phyloP scores from a whole-genome alignment of 2,113 vertebrate species.

The Herpetotheres cachinnans region DNA sequence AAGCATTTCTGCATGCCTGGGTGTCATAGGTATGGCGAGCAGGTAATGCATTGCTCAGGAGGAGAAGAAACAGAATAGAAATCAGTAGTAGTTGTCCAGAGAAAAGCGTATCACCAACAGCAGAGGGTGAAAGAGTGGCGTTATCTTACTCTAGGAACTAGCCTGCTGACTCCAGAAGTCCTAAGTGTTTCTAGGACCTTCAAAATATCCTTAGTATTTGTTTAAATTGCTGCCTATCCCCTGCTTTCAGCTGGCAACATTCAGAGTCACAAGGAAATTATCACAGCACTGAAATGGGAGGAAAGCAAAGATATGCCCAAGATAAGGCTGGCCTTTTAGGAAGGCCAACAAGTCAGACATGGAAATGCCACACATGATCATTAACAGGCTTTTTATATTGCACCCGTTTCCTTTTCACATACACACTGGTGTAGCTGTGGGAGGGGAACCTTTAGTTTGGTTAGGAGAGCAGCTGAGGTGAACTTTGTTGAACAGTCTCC shows the following conservation, averaged over 20 bases:
- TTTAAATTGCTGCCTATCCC: background rate
- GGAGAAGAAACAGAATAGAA: background rate
- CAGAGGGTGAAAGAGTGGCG: background rate
- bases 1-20: background rate
- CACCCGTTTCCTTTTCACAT: background rate
- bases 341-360: background rate
- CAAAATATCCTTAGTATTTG: background rate
- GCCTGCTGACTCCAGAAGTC: background rate
- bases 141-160: background rate
- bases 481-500: background rate
- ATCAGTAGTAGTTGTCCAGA: background rate
- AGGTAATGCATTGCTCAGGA: rapidly evolving
- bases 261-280: background rate
- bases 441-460: background rate
- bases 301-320: background rate
- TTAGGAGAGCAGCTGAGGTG: background rate
- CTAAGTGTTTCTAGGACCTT: background rate
- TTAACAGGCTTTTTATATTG: background rate
- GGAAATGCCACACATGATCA: rapidly evolving
- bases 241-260: background rate
- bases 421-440: too few relatives aligned
- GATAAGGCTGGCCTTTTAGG: background rate
- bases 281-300: background rate
- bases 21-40: rapidly evolving
- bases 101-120: background rate